These are phyloP conservation scores for Pangasianodon gigas DNA, from an alignment of 2,113 vertebrate species.

Conservation along the genomic window DNA sequence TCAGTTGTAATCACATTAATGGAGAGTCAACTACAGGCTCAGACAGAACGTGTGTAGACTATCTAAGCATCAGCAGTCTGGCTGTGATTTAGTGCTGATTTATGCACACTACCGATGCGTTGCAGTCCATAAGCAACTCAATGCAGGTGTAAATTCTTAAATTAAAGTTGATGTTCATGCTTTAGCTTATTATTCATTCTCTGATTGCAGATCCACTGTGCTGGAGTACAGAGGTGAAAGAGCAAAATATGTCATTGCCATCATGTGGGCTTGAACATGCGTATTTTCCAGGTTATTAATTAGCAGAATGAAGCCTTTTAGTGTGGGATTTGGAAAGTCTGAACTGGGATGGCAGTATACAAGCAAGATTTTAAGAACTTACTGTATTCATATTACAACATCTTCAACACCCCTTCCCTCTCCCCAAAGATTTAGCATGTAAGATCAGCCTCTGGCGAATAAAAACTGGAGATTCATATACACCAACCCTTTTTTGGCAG, in stretches of 20 bases:
- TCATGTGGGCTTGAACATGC: neutral
- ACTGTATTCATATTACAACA: neutral
- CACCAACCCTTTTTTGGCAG: neutral
- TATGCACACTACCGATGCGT: neutral
- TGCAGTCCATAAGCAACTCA: neutral
- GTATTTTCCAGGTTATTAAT: neutral
- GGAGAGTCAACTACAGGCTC: neutral
- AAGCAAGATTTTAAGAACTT: neutral
- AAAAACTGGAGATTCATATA: conserved; percentile 7
- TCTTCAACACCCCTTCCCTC: neutral
- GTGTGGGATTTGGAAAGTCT: neutral
- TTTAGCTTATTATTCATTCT: conserved; percentile 3
- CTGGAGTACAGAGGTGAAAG: neutral
- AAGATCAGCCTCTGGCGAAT: conserved; percentile 6
- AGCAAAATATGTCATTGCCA: neutral
- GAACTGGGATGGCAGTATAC: neutral
- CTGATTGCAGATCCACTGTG: neutral
- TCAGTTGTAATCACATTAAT: conserved; percentile 7
- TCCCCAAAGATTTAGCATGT: neutral
- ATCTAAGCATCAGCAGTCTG: neutral
- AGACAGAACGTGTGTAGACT: neutral
- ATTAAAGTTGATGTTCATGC: neutral
- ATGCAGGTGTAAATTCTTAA: neutral
- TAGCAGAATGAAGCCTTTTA: neutral
- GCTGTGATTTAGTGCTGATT: neutral